Base-by-base conservation (phyloP, 2,888 invertebrate genomes). In the Drosophila infuscata region DNA sequence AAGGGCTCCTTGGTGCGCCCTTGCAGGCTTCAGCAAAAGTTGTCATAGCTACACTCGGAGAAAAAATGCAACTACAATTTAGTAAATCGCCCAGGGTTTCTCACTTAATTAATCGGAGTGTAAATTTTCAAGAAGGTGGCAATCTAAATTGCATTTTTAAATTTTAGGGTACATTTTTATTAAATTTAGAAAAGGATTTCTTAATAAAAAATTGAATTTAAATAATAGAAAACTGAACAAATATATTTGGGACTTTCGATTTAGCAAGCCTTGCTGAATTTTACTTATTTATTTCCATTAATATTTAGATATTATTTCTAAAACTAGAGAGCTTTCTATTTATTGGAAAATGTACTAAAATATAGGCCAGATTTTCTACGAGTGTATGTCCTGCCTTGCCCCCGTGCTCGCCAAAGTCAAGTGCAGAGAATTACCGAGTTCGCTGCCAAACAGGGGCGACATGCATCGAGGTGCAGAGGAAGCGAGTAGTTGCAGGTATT, bases 321-420 rank as follows among this genome's bases (percentile, higher is more conserved):
- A 15, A 15, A 4, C 8, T 25, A 15, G 8, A 8, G 25, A 8
- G 15, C 8, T 25, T 4, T 15, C 0, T 0, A n/a, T 25, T 15
- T 46, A 2, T 43, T 20, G 5, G 5, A 1, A 11, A 1, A 20
- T 6, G 11, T 20, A 20, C 20, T 11, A 12, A 0, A 11, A 12
- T 20, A 11, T 8, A 4, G 8, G 4, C 2, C 25, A 15, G 4
- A 25, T 46, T n/a, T 8, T 25, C 25, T 11, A 4, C 4, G 2
- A 25, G 20, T 46, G 46, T 46, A 59, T 72, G 70, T 58, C 59
- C 64, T 54, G 63, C 46, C 30, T 41, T 60, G 61, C 61, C 63
- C 53, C n/a, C 25, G 25, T 15, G 38, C 51, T 43, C 65, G 51
- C 72, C 80, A 88, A 87, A 87, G 87, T 87, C 87, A 87, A 87